phyloP scores from a whole-genome alignment of 2,797 vertebrate species.

The Acanthurus lineatus region DNA sequence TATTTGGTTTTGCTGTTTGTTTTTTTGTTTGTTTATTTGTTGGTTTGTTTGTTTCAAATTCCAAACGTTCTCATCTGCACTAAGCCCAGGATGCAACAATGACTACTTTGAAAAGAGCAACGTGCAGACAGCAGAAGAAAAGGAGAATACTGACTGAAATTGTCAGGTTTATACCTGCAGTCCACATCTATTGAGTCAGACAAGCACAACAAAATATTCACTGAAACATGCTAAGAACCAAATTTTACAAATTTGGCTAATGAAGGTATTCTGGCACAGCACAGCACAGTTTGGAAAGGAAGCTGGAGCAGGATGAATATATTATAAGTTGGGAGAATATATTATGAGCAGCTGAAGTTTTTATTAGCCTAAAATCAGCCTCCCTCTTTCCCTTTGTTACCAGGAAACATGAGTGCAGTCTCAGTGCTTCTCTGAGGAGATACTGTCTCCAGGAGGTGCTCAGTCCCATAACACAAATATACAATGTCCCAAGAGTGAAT shows the following conservation, averaged over 20 bases:
- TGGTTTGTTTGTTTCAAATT: too few species aligned
- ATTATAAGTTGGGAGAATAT: constrained; percentile 17
- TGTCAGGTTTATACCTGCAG: too few species aligned
- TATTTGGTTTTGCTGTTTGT: too few species aligned
- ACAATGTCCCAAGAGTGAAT: background rate
- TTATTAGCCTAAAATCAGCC: constrained; percentile 27
- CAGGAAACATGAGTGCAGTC: background rate
- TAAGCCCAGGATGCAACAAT: too few species aligned
- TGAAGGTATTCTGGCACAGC: constrained; percentile 13
- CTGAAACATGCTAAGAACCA: background rate
- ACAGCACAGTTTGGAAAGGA: constrained; percentile 13
- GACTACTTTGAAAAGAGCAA: too few species aligned
- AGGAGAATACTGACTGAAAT: too few species aligned
- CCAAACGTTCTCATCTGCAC: too few species aligned
- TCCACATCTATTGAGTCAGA: too few species aligned
- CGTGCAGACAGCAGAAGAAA: too few species aligned
- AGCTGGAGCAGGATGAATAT: constrained; percentile 26
- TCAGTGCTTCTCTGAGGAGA: constrained; percentile 2
- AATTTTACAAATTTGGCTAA: constrained; percentile 11
- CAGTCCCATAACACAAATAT: constrained; percentile 3
- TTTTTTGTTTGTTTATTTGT: too few species aligned
- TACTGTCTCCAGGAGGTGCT: constrained; percentile 16
- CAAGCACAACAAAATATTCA: too few species aligned
- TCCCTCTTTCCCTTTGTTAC: constrained; percentile 16
- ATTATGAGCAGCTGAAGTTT: constrained; percentile 30